Evolutionary conservation across 2,888 invertebrate genomes (phyloP).

Genomic region (Apodemia duryi): DNA sequence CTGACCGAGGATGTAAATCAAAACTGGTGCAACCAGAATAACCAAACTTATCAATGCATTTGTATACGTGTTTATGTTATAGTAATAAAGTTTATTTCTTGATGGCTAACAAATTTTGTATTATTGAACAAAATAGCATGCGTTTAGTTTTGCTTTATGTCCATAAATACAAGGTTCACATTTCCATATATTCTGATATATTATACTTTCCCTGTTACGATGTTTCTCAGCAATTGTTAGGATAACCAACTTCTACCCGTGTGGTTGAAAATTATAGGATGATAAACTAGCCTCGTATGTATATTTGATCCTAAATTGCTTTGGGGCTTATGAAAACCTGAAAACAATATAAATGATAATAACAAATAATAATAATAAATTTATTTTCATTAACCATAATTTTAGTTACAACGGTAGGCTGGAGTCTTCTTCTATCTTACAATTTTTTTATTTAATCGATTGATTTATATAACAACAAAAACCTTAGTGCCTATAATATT

Average conservation of each 20-base stretch:
- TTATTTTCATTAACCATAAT: too few species aligned
- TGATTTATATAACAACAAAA: too few species aligned
- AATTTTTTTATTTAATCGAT: too few species aligned
- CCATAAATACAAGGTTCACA: background rate
- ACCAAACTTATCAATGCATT: too few species aligned
- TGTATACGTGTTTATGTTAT: too few species aligned
- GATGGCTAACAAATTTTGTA: background rate
- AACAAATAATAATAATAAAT: too few species aligned
- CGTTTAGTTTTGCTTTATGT: background rate
- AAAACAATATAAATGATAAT: background rate
- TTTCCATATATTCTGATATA: background rate
- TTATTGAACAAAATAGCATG: background rate
- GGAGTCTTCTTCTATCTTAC: too few species aligned
- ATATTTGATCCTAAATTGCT: conserved; percentile 5
- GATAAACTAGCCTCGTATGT: conserved; percentile 2
- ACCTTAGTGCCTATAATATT: too few species aligned
- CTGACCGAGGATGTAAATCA: too few species aligned
- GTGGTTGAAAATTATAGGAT: background rate
- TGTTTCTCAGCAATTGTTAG: background rate
- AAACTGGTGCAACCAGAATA: too few species aligned
- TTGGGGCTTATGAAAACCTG: background rate
- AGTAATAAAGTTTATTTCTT: background rate
- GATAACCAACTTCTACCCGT: background rate
- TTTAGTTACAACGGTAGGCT: too few species aligned
- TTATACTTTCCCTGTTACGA: background rate